phyloP scores from a whole-genome alignment of 2,888 invertebrate species.

The Odontothrips loti region DNA sequence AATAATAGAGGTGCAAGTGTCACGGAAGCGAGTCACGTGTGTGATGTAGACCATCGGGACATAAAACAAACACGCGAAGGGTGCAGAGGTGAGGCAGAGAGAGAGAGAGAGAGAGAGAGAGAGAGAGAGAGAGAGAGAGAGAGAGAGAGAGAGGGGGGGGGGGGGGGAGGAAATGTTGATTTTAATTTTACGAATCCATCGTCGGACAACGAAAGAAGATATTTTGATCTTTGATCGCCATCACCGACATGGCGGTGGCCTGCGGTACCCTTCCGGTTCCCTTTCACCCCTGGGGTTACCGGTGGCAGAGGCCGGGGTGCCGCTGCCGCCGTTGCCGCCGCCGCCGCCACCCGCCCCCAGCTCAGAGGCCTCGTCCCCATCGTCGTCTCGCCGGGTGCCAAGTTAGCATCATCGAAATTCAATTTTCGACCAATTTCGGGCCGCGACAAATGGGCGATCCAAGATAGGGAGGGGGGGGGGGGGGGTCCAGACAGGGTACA shows the following conservation, averaged over 20 bases:
- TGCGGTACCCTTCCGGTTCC: neutral
- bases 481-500: neutral
- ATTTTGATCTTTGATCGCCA: no score
- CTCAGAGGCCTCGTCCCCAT: neutral
- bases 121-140: neutral
- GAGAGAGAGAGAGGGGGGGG: neutral
- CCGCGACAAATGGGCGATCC: neutral
- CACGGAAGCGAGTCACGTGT: neutral
- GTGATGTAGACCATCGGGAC: neutral
- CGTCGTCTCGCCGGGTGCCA: neutral
- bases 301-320: no score
- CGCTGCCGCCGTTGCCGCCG: no score
- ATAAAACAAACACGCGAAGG: neutral
- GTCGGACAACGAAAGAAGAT: no score
- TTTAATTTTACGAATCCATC: no score
- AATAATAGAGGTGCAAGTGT: neutral
- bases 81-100: neutral
- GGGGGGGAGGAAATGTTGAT: neutral
- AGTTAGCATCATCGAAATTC: neutral
- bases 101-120: constrained; percentile 1
- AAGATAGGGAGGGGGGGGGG: neutral
- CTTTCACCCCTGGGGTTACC: neutral
- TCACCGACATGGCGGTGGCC: no score
- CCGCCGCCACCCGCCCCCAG: no score
- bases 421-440: neutral